These are phyloP conservation scores for Eptesicus fuscus DNA, from an alignment of 2,113 vertebrate genomes.

Conservation along the genomic window DNA sequence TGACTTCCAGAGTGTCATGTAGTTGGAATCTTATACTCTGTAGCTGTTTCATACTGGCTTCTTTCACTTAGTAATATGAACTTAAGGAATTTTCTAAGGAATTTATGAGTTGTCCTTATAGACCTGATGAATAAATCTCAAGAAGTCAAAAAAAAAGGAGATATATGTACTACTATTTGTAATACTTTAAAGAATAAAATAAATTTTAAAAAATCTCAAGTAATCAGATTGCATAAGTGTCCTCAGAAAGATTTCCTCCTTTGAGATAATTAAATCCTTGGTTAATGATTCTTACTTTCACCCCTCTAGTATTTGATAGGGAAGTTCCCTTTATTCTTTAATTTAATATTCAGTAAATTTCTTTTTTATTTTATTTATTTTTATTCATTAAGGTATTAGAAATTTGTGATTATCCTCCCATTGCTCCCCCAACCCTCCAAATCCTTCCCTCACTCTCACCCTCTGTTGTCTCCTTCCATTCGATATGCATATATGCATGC, in stretches of 20 bases:
- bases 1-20: background rate
- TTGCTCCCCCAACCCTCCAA: no score
- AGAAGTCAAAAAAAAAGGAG: background rate
- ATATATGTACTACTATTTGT: no score
- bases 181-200: no score
- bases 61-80: background rate
- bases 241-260: constrained; percentile 54
- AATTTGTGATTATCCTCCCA: no score
- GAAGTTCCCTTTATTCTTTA: constrained; percentile 38
- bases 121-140: constrained; percentile 56
- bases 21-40: no score
- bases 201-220: constrained; percentile 45
- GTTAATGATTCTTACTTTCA: constrained; percentile 13
- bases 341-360: background rate
- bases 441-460: no score
- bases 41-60: no score
- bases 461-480: no score
- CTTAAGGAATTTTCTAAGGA: constrained; percentile 58
- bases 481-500: no score
- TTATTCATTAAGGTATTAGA: no score
- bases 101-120: constrained; percentile 59
- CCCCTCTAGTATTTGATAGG: constrained; percentile 12
- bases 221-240: constrained; percentile 18
- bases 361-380: no score
- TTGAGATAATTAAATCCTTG: constrained; percentile 52